A percentile compares a stretch with the other conserved stretches of the same genome.
phyloP scores from a whole-genome alignment of 1,140 invertebrate species.

The Neodiprion lecontei region DNA sequence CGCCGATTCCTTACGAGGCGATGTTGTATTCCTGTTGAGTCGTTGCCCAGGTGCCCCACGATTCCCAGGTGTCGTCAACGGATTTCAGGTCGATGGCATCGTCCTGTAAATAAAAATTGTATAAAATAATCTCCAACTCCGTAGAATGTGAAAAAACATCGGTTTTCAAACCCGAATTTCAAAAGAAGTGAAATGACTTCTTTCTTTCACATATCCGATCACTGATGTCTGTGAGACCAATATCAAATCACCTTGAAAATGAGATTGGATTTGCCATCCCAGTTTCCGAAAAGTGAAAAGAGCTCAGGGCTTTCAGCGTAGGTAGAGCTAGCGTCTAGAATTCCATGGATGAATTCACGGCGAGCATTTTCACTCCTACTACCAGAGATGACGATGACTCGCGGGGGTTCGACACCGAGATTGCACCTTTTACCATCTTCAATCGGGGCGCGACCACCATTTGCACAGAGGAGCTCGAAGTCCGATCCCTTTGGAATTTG shows the following conservation, averaged over 20 bases:
- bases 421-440: conserved; percentile 68
- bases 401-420: conserved; percentile 69
- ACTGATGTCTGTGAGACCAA: conserved; percentile 50
- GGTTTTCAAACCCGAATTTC: conserved; percentile 46
- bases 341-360: conserved; percentile 61
- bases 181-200: conserved; percentile 37
- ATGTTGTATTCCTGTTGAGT: conserved; percentile 6
- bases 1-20: background rate
- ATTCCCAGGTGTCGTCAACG: conserved; percentile 40
- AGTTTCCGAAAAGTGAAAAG: conserved; percentile 62
- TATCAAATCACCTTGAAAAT: conserved; percentile 64
- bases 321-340: conserved; percentile 52
- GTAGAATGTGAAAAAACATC: conserved; percentile 50
- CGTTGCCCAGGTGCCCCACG: conserved; percentile 39
- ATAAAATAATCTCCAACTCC: conserved; percentile 35
- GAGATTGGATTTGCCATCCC: conserved; percentile 57
- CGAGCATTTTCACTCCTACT: conserved; percentile 51
- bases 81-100: conserved; percentile 39
- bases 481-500: conserved; percentile 61
- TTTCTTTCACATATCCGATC: conserved; percentile 34
- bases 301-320: conserved; percentile 58
- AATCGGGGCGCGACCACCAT: conserved; percentile 62
- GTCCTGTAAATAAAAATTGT: conserved; percentile 40
- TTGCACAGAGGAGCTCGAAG: conserved; percentile 73
- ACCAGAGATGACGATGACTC: conserved; percentile 60